Evolutionary conservation across 2,888 invertebrate genomes (phyloP).

Genomic region (Drosophila diplacantha): DNA sequence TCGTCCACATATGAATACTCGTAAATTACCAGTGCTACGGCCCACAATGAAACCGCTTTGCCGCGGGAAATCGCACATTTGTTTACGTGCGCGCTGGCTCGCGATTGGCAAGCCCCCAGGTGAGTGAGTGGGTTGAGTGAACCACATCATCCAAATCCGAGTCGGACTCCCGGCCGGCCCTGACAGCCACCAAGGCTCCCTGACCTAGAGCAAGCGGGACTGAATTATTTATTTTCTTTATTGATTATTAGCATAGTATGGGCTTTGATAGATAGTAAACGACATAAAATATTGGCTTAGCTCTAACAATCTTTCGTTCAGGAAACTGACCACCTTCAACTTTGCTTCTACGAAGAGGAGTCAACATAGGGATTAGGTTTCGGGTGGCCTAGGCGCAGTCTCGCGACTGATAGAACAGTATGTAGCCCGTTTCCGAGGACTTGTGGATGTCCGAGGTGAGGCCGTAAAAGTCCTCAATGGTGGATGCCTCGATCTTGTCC

Average conservation of each 20-base stretch:
- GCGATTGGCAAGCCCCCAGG: slow-evolving; percentile 45
- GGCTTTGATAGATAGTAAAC: slow-evolving; percentile 22
- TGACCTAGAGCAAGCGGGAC: slow-evolving; percentile 37
- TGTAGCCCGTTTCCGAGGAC: slow-evolving; percentile 99
- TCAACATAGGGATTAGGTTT: not conserved
- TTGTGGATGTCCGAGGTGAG: slow-evolving; percentile 99
- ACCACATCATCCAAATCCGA: slow-evolving; percentile 10
- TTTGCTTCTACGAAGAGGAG: slow-evolving; percentile 7
- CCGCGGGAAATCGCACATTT: slow-evolving; percentile 45
- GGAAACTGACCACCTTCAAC: slow-evolving; percentile 13
- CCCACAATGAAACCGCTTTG: slow-evolving; percentile 23
- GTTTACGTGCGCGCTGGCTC: slow-evolving; percentile 20
- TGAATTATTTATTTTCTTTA: slow-evolving; percentile 25
- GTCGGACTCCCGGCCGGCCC: slow-evolving; percentile 6
- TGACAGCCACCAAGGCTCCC: slow-evolving; percentile 19
- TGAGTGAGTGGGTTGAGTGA: slow-evolving; percentile 28
- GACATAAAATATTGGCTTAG: slow-evolving; percentile 29
- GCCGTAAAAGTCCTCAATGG: slow-evolving; percentile 99
- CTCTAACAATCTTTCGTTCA: slow-evolving; percentile 12
- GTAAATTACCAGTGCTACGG: slow-evolving; percentile 23
- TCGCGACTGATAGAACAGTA: slow-evolving; percentile 98
- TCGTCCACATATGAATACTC: slow-evolving; percentile 5
- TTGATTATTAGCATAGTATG: slow-evolving; percentile 18
- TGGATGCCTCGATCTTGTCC: slow-evolving; percentile 99
- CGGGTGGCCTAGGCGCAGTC: slow-evolving; percentile 81